Evolutionary conservation across 1,140 invertebrate species (phyloP).

Genomic region (Bombyx mandarina): DNA sequence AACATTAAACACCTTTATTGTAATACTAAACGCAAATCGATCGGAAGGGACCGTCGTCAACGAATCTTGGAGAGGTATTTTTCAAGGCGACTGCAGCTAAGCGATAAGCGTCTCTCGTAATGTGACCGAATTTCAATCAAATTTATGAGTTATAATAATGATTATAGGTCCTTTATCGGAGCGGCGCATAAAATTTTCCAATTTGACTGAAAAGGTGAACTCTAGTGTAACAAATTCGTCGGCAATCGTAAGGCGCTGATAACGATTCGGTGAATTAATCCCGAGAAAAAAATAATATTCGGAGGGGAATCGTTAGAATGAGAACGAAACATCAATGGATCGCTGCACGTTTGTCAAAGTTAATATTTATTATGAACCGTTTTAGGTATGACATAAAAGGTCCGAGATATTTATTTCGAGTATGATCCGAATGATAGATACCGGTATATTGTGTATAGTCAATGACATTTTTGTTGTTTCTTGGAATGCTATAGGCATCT

Average conservation of each 20-base stretch:
- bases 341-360: conserved; percentile 23
- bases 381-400: not conserved
- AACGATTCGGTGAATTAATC: conserved; percentile 65
- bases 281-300: conserved; percentile 41
- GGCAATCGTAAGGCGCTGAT: conserved; percentile 65
- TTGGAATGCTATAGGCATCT: too few relatives aligned
- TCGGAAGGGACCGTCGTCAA: conserved; percentile 47
- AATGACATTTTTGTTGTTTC: too few relatives aligned
- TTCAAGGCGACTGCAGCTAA: conserved; percentile 61
- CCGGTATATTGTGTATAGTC: too few relatives aligned
- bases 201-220: conserved; percentile 67
- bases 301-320: conserved; percentile 26
- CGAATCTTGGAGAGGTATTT: conserved; percentile 51
- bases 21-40: conserved; percentile 61
- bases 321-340: conserved; percentile 28
- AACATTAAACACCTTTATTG: conserved; percentile 51
- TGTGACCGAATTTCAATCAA: conserved; percentile 69
- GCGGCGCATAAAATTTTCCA: conserved; percentile 58
- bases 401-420: too few relatives aligned
- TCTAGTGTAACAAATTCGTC: conserved; percentile 63
- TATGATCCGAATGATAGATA: too few relatives aligned
- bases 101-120: conserved; percentile 60
- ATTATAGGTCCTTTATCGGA: conserved; percentile 64
- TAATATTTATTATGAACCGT: conserved; percentile 21
- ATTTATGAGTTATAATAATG: conserved; percentile 71